A percentile compares a stretch with the other conserved stretches of the same genome.
phyloP scores from a whole-genome alignment of 2,113 vertebrate genomes.

The Bos javanicus region DNA sequence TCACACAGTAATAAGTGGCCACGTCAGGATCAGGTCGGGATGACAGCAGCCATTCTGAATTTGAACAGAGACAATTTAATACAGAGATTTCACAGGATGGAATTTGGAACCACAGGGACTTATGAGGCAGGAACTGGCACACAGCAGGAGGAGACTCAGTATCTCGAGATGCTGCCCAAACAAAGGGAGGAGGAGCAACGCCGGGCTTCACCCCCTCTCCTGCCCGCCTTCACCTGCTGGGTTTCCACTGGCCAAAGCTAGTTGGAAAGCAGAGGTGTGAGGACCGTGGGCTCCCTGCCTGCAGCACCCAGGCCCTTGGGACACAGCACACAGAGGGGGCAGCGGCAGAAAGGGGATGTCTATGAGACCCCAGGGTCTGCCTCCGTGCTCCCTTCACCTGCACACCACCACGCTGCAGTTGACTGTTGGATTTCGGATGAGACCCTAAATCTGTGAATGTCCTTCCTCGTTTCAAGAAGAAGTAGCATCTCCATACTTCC shows the following conservation, averaged over 20 bases:
- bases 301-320: fast-evolving
- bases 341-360: fast-evolving
- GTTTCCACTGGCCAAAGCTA: background rate
- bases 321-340: fast-evolving
- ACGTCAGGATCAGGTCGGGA: fast-evolving
- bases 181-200: fast-evolving
- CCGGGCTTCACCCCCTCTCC: background rate
- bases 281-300: background rate
- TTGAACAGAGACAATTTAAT: background rate
- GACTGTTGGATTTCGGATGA: background rate
- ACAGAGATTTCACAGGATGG: fast-evolving
- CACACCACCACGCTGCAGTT: fast-evolving
- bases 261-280: fast-evolving
- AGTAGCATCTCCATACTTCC: fast-evolving
- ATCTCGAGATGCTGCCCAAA: fast-evolving
- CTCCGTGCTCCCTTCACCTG: background rate
- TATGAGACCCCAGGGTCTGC: background rate
- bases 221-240: background rate
- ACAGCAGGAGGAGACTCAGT: background rate
- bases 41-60: too few species aligned
- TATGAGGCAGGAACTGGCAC: background rate
- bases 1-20: fast-evolving
- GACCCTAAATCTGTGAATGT: fast-evolving
- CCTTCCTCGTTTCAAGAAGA: background rate
- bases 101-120: background rate